These are phyloP conservation scores for Lampris incognitus DNA, from an alignment of 2,113 vertebrate species.

Conservation along the genomic window DNA sequence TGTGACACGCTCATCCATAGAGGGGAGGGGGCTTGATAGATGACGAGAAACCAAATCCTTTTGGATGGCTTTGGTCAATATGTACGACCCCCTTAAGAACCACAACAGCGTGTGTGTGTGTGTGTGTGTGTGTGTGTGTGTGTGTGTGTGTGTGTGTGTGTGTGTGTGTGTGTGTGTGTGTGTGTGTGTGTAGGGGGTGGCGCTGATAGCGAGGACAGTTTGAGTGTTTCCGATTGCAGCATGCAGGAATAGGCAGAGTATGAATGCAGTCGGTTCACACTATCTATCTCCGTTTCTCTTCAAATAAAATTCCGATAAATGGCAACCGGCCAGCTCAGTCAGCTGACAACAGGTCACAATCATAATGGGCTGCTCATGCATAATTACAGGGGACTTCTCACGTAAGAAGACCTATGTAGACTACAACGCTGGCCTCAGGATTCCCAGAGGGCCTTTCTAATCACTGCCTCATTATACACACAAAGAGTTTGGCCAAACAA, in stretches of 20 bases:
- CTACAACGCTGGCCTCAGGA: conserved; percentile 59
- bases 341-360: conserved; percentile 32
- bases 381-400: conserved; percentile 69
- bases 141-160: neutral
- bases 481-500: conserved; percentile 69
- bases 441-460: conserved; percentile 70
- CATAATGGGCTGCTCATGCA: conserved; percentile 64
- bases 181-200: too few species aligned
- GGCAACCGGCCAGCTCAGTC: conserved; percentile 46
- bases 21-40: neutral
- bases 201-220: neutral
- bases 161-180: too few species aligned
- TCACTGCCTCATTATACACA: conserved; percentile 77
- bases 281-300: conserved; percentile 30
- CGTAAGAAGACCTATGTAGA: conserved; percentile 67
- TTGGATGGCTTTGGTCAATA: conserved; percentile 2
- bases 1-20: conserved; percentile 13
- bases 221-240: neutral
- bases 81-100: conserved; percentile 2
- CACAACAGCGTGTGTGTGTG: neutral
- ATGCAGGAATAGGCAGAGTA: too few species aligned
- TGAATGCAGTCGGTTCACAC: conserved; percentile 10
- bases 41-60: conserved; percentile 1
- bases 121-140: neutral
- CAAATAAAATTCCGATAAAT: conserved; percentile 56